Conservation (phyloP, 2,888 invertebrate species). For the Cepaea hortensis region DNA sequence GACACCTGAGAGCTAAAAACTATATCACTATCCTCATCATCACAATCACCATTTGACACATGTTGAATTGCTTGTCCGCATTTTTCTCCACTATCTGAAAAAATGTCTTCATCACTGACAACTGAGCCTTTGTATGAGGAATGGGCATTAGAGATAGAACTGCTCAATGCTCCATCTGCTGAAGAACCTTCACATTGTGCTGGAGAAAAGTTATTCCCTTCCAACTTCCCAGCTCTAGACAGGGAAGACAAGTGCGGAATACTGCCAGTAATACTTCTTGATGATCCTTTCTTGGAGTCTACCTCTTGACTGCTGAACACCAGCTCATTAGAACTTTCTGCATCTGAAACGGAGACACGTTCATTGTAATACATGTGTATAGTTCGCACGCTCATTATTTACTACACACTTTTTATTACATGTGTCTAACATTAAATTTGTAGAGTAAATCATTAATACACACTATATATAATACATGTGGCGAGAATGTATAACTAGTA, state of each 20-base stretch:
- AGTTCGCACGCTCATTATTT: too few relatives aligned
- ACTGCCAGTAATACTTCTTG: neutral
- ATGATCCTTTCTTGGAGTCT: neutral
- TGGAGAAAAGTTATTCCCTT: neutral
- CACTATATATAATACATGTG: too few relatives aligned
- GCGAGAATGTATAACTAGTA: too few relatives aligned
- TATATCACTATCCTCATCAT: neutral
- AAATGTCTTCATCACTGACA: neutral
- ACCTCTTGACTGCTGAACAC: constrained; percentile 38
- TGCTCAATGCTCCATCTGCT: neutral
- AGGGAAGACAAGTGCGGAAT: neutral
- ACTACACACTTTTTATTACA: too few relatives aligned
- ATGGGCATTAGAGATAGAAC: neutral
- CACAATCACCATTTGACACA: neutral
- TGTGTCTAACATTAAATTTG: too few relatives aligned
- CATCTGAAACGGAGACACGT: neutral
- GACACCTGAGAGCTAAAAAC: constrained; percentile 1
- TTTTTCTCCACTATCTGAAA: neutral
- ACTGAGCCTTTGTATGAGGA: neutral
- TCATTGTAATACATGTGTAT: too few relatives aligned
- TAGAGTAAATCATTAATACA: too few relatives aligned
- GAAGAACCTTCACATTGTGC: neutral
- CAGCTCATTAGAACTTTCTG: constrained; percentile 28
- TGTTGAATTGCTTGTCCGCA: too few relatives aligned
- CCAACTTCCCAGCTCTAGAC: neutral